A percentile compares a stretch with the other conserved stretches of the same genome.
Evolutionary conservation across 1,140 invertebrate genomes (phyloP).

Genomic region (Drosophila burlai): DNA sequence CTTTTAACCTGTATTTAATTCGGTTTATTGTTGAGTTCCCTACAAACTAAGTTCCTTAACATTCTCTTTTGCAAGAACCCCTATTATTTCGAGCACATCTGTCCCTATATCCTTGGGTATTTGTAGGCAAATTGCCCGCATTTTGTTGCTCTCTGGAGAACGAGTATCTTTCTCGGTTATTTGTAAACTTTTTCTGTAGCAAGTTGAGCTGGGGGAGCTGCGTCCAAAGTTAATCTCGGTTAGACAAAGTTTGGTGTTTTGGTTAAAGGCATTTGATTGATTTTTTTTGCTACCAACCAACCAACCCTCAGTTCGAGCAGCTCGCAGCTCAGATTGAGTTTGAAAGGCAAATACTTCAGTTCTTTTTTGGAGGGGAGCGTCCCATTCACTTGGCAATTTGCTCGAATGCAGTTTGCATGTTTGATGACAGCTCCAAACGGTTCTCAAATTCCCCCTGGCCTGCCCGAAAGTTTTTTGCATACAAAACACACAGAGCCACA

Average conservation of each 20-base stretch:
- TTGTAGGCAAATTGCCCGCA: slow-evolving; percentile 54
- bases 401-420: slow-evolving; percentile 62
- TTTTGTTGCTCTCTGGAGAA: slow-evolving; percentile 52
- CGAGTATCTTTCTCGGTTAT: slow-evolving; percentile 45
- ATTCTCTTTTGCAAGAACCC: neutral
- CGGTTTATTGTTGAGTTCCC: neutral
- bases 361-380: neutral
- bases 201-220: slow-evolving; percentile 4
- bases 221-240: slow-evolving; percentile 44
- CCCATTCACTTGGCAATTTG: slow-evolving; percentile 49
- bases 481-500: slow-evolving; percentile 4
- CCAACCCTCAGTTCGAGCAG: neutral
- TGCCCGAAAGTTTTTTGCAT: slow-evolving; percentile 33
- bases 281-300: slow-evolving; percentile 4
- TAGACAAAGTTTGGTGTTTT: slow-evolving; percentile 39
- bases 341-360: slow-evolving; percentile 42
- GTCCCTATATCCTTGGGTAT: slow-evolving; percentile 17
- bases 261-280: slow-evolving; percentile 52
- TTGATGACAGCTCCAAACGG: slow-evolving; percentile 57
- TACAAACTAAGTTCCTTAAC: neutral
- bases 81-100: slow-evolving; percentile 6
- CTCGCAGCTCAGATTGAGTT: slow-evolving; percentile 28
- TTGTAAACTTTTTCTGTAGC: slow-evolving; percentile 45
- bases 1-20: neutral
- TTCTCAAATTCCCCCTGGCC: slow-evolving; percentile 2